Base-by-base conservation (phyloP, 2,113 vertebrate genomes). In the Poicephalus gulielmi region DNA sequence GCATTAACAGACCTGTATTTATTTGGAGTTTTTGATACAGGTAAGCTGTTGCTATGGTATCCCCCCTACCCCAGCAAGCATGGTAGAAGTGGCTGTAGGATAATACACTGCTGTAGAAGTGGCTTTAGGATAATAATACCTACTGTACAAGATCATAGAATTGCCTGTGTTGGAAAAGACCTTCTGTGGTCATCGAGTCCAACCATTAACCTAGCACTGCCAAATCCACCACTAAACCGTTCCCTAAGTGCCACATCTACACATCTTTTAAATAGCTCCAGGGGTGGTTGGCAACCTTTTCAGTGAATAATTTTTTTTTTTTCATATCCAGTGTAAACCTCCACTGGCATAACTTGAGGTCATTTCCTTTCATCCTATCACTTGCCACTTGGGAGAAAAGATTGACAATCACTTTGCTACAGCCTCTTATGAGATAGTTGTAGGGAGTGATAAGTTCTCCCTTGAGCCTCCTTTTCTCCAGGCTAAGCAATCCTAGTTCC, bases 21-120 rank as follows among this genome's bases (percentile, higher is more conserved):
- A 66, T 78, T 69, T 52, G 14, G 19, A 0, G 3, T 16, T 41
- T 46, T 59, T 59, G 7, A 14, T 52, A 24, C 3, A 50, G n/a
- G 46, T 22, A 52, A 68, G 31, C 22, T 43, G 25, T 81, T 89
- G 25, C 55, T 83, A 15, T 78, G 43, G 18, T 69, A 57, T 22
- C 33, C 19, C 7, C 31, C 31, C 13, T 24, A 9, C 6, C 6
- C 17, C 20, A 28, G 5, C 0, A 5, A 39, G 5, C 35, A 17
- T 50, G 6, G 8, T 76, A 28, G 43, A 71, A 50, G 63, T 46
- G 17, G 6, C 17, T 83, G 71, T 66, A 86, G 39, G 23, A 9
- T 76, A 71, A 24, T 50, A 35, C 37, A 37, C 37, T 37, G 6
- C 13, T 46, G 8, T 76, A 28, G 43, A 71, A 50, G 63, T 46